A percentile compares a stretch with the other conserved stretches of the same genome.
Conservation (phyloP, 2,888 invertebrate species). For the Ornithoptera priamus region DNA sequence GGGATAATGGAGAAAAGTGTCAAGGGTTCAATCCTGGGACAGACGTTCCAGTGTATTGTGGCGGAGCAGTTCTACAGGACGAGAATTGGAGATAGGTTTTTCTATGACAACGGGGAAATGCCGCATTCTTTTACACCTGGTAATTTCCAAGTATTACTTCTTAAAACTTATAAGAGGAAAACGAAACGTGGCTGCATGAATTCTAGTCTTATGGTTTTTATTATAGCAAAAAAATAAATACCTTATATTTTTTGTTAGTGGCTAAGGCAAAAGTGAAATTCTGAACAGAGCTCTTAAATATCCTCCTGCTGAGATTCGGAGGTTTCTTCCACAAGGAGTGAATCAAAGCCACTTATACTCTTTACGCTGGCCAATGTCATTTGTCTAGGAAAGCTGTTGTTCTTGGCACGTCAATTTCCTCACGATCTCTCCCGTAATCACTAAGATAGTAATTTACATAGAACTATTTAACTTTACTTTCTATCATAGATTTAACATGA, state of each 20-base stretch:
- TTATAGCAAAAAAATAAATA: neutral
- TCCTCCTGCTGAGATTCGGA: too few relatives aligned
- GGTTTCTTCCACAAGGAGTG: too few relatives aligned
- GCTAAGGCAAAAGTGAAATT: neutral
- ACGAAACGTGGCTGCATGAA: neutral
- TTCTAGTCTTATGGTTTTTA: neutral
- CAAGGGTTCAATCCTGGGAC: constrained; percentile 88
- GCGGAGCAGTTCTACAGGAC: constrained; percentile 93
- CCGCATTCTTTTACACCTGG: constrained; percentile 83
- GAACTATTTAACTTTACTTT: too few relatives aligned
- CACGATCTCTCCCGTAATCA: too few relatives aligned
- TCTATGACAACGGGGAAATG: constrained; percentile 87
- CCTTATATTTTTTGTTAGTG: neutral
- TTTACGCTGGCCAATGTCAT: too few relatives aligned
- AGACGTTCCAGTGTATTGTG: constrained; percentile 93
- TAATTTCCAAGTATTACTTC: constrained; percentile 40
- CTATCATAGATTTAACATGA: too few relatives aligned
- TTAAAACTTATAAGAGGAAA: neutral
- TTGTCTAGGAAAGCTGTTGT: too few relatives aligned
- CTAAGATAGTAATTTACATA: too few relatives aligned
- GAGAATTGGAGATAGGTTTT: constrained; percentile 91
- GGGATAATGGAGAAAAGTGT: constrained; percentile 89
- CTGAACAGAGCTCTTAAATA: too few relatives aligned
- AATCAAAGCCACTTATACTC: too few relatives aligned
- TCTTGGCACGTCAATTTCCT: too few relatives aligned